Base-by-base conservation (phyloP, 2,888 invertebrate species). In the Zhengitettix transpicula region DNA sequence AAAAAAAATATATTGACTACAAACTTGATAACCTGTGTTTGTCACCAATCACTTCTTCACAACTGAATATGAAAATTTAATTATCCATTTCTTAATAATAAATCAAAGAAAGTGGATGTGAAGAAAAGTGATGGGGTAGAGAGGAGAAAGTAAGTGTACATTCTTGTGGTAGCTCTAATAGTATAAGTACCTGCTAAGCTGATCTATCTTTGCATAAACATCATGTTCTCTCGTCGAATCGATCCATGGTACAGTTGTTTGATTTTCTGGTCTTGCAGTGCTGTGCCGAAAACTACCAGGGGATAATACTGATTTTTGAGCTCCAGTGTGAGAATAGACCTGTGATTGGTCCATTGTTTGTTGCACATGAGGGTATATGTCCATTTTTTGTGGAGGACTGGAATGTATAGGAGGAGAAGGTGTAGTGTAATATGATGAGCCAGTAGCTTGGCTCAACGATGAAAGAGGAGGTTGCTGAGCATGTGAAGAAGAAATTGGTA, bases 141-240 rank as follows among this genome's bases (percentile, higher is more conserved):
- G n/a, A n/a, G n/a, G n/a, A n/a, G n/a, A n/a, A n/a, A n/a, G n/a
- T n/a, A n/a, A n/a, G n/a, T n/a, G n/a, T n/a, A n/a, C n/a, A n/a
- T n/a, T n/a, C n/a, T n/a, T n/a, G n/a, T n/a, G n/a, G n/a, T n/a
- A n/a, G 28, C 28, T 28, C 28, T 28, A 28, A 28, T 28, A 28
- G 28, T 7, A 28, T 28, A 28, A 7, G 65, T 82, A 81, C 69
- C 81, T 78, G 67, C 81, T 79, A 63, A 88, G 74, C 68, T 83
- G 81, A 67, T 87, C 87, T 69, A 88, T 77, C 67, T 85, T 78
- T 62, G 78, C 75, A 68, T 82, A 78, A 66, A 86, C 79, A 66
- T 76, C 76, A 52, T 42, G 53, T 12, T 61, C 63, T 52, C 55
- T 61, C 12, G 54, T 57, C 17, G 57, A 56, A 55, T 60, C 55